These are phyloP conservation scores for Ursus arctos DNA, from an alignment of 2,113 vertebrate genomes.

Conservation along the genomic window DNA sequence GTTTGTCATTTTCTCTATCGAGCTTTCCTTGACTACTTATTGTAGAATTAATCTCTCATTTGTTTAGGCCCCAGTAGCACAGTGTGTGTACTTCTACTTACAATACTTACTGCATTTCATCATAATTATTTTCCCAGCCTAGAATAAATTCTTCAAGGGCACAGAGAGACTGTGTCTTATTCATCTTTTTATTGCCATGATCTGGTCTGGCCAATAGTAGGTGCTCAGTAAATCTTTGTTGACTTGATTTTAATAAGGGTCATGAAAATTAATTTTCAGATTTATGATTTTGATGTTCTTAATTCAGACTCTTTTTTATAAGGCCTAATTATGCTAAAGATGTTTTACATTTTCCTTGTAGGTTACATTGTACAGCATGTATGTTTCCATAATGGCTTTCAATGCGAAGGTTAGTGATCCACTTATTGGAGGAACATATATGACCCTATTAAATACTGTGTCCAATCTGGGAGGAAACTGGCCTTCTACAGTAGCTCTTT, in stretches of 20 bases:
- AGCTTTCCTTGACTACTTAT: not conserved
- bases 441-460: conserved; percentile 98
- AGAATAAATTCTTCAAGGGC: conserved; percentile 17
- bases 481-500: conserved; percentile 97
- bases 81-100: not conserved
- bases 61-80: not conserved
- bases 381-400: conserved; percentile 98
- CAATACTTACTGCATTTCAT: not conserved
- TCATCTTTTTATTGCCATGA: not conserved
- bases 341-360: conserved; percentile 75
- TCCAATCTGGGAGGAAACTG: conserved; percentile 98
- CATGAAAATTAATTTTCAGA: conserved; percentile 65
- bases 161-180: not conserved
- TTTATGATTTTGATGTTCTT: conserved; percentile 48
- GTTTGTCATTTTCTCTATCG: not conserved
- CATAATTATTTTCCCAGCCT: conserved; percentile 17
- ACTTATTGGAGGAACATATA: conserved; percentile 98
- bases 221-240: conserved; percentile 7
- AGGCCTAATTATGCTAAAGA: not conserved
- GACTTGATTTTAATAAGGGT: not conserved
- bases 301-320: conserved; percentile 45
- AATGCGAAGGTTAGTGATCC: conserved; percentile 99
- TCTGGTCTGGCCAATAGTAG: not conserved
- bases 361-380: conserved; percentile 98
- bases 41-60: not conserved